Percentiles rank a stretch among this genome's conserved stretches.
phyloP scores from a whole-genome alignment of 1,140 invertebrate genomes.

The Sarcophaga bullata region DNA sequence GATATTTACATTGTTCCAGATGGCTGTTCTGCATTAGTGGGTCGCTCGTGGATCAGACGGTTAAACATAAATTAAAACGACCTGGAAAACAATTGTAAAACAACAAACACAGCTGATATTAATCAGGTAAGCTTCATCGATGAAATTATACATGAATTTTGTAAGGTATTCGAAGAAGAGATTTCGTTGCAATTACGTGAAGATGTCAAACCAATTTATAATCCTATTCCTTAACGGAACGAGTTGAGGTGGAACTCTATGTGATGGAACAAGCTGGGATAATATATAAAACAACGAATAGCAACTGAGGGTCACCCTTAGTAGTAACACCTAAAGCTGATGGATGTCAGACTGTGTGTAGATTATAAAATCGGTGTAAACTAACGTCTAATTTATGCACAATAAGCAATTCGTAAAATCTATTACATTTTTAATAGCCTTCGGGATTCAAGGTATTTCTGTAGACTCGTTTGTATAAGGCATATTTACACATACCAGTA shows the following conservation, averaged over 20 bases:
- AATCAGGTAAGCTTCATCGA: too few species aligned
- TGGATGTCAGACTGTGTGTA: background rate
- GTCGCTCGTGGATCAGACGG: background rate
- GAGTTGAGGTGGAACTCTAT: too few species aligned
- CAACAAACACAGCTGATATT: background rate
- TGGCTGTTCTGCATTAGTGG: background rate
- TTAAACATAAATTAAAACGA: background rate
- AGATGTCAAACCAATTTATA: background rate
- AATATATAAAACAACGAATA: conserved; percentile 45
- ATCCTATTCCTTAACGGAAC: too few species aligned
- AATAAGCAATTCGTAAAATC: background rate
- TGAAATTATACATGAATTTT: conserved; percentile 13
- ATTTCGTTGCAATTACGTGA: conserved; percentile 8
- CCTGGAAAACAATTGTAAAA: background rate
- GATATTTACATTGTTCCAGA: conserved; percentile 9
- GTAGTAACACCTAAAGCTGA: background rate
- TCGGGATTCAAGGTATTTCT: conserved; percentile 13
- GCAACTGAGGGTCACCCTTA: background rate
- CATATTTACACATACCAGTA: conserved; percentile 16
- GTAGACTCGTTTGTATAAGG: conserved; percentile 30
- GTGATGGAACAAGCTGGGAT: conserved; percentile 46
- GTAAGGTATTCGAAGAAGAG: too few species aligned
- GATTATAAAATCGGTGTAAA: conserved; percentile 26
- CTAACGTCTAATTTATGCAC: background rate
- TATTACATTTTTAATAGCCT: conserved; percentile 29